These are phyloP conservation scores for Myotis myotis DNA, from an alignment of 2,797 vertebrate genomes.

Conservation along the genomic window DNA sequence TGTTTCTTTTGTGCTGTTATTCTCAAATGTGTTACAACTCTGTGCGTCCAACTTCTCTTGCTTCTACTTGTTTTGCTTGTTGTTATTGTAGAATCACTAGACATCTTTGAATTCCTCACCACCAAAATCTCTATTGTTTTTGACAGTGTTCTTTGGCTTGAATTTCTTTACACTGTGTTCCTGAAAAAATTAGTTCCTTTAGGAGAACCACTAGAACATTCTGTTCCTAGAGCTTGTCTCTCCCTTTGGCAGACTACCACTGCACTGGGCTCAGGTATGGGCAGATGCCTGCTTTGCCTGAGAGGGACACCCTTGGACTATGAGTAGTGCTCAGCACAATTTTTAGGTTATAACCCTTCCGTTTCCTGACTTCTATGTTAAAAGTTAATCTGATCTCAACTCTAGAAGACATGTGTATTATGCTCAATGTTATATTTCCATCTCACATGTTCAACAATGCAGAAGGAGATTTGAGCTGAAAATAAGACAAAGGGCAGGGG, in stretches of 20 bases:
- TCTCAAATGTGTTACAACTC: not conserved
- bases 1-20: not conserved
- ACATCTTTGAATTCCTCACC: not conserved
- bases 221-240: not conserved
- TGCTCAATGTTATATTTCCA: not conserved
- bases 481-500: not conserved
- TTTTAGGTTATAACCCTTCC: not conserved
- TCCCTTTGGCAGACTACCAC: rapidly evolving
- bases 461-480: not conserved
- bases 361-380: not conserved
- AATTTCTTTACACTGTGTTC: not conserved
- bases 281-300: not conserved
- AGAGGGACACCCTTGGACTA: not conserved
- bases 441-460: not conserved
- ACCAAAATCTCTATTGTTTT: not conserved
- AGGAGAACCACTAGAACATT: not conserved
- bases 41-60: not conserved
- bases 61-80: not conserved
- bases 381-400: not conserved
- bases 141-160: not conserved
- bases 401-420: not conserved
- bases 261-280: rapidly evolving
- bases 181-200: not conserved
- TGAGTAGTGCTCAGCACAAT: not conserved
- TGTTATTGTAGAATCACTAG: not conserved